Evolutionary conservation across 2,797 vertebrate genomes (phyloP).

Genomic region (Bovichtus variegatus): DNA sequence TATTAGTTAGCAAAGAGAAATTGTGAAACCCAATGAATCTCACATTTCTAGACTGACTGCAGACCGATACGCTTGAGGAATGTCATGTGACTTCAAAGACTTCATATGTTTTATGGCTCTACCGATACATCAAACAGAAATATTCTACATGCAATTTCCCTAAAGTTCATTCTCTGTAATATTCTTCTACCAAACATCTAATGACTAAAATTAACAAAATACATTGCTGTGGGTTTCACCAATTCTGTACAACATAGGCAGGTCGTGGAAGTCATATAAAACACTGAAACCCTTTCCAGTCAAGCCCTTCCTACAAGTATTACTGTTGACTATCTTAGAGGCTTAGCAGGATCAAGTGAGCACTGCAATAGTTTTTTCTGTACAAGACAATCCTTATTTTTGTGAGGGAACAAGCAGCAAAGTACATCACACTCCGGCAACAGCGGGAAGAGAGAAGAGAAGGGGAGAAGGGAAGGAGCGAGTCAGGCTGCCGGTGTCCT

Average conservation of each 20-base stretch:
- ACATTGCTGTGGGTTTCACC: too few species aligned
- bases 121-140: neutral
- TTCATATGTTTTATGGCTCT: neutral
- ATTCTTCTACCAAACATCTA: too few species aligned
- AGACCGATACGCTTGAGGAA: too few species aligned
- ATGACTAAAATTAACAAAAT: neutral
- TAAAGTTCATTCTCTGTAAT: neutral
- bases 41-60: neutral
- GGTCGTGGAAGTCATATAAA: neutral
- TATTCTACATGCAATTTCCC: neutral
- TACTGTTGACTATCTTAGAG: neutral
- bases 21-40: neutral
- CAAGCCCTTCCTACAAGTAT: neutral
- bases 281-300: neutral
- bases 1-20: neutral
- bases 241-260: neutral
- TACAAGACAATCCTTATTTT: neutral
- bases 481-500: conserved; percentile 26
- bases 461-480: neutral
- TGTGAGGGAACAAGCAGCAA: neutral
- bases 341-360: neutral
- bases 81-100: too few species aligned
- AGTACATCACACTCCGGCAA: conserved; percentile 3
- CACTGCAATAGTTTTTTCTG: neutral
- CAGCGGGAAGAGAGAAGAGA: neutral